phyloP scores from a whole-genome alignment of 2,113 vertebrate genomes.

The Chloroceryle aenea region DNA sequence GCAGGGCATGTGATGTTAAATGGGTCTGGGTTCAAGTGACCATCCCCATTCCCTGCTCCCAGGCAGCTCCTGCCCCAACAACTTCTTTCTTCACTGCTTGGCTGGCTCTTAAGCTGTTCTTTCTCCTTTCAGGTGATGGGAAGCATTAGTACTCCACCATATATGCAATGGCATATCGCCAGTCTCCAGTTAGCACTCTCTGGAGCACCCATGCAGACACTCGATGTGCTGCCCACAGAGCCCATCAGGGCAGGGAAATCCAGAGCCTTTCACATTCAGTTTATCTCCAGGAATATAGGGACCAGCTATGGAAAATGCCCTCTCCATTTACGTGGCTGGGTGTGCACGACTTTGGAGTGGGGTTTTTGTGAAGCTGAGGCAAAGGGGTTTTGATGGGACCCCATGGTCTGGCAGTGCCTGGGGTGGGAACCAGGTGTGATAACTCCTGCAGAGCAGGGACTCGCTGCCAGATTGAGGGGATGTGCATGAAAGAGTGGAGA shows the following conservation, averaged over 20 bases:
- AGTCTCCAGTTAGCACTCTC: rapidly evolving
- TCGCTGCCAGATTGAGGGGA: rapidly evolving
- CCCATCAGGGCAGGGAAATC: not conserved
- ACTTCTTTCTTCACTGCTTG: not conserved
- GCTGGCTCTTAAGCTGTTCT: not conserved
- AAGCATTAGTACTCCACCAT: not conserved
- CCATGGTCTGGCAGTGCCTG: rapidly evolving
- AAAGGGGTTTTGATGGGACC: not conserved
- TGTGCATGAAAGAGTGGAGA: not conserved
- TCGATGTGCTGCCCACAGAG: not conserved
- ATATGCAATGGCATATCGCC: rapidly evolving
- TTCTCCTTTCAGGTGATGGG: not conserved
- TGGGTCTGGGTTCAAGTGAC: rapidly evolving
- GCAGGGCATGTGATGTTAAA: not conserved
- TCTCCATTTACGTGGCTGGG: not conserved
- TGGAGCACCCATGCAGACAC: not conserved
- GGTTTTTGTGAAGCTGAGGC: not conserved
- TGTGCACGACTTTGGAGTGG: not conserved
- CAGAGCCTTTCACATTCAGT: not conserved
- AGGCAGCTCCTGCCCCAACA: not conserved
- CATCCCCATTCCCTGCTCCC: not conserved
- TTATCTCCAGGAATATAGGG: not conserved
- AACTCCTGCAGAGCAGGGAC: rapidly evolving
- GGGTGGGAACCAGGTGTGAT: not conserved
- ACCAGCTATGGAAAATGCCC: not conserved